Base-by-base conservation (phyloP, 2,888 invertebrate genomes). In the Pterostichus madidus region DNA sequence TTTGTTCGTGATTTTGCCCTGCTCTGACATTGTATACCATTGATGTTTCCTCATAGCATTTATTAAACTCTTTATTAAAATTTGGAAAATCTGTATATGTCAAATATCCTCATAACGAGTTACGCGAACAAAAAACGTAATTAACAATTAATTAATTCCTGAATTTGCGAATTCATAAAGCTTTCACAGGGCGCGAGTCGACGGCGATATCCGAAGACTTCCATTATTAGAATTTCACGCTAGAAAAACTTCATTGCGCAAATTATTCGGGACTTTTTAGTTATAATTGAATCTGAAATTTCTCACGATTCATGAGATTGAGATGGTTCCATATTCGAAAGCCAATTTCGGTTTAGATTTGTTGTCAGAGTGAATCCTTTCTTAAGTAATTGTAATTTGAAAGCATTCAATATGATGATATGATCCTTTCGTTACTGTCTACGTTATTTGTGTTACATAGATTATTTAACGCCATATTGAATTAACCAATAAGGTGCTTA, bases 271-370 rank as follows among this genome's bases (percentile, higher is more conserved):
- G 76, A 76, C 53, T 76, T 76, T 76, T 76, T 76, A 76, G 53
- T 76, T 76, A 76, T 76, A 76, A 76, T 76, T 76, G 76, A 76
- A 76, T 76, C 56, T 76, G 76, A 56, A 39, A 53, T 76, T 56
- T 49, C n/a, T 15, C 64, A 4, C 59, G 59, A 59, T 59, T 31
- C 59, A 13, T n/a, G 13, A n/a, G 49, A 49, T 11, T 4, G 11
- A 5, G 31, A 59, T 17, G 31, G 31, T 24, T 35, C 24, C 64
- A 35, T 64, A 64, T 32, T 13, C 11, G 64, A 32, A 8, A 64
- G 35, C 31, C 35, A 59, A 64, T 35, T 13, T 32, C 49, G 6
- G 0, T 31, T 64, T 24, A 24, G 24, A 24, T 24, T 24, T 24
- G 24, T 24, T 24, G 24, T 24, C 24, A 24, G n/a, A 35, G 64